Evolutionary conservation across 2,888 invertebrate species (phyloP).

Genomic region (Cantharis flavilabris): DNA sequence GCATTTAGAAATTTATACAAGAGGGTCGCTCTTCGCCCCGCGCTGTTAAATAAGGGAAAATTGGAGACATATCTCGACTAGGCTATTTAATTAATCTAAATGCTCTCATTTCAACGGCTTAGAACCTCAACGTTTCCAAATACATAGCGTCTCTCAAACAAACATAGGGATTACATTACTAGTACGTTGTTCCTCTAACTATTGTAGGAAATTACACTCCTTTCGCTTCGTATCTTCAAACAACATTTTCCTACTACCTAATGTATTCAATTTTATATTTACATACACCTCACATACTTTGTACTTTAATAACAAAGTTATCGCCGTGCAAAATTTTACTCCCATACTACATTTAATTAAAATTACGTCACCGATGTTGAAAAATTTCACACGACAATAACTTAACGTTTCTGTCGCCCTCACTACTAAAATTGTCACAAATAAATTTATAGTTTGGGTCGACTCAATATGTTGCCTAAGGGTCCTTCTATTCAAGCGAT

Average conservation of each 20-base stretch:
- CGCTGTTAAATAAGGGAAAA: slow-evolving; percentile 3
- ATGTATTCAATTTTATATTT: slow-evolving; percentile 17
- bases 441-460: background rate
- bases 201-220: slow-evolving; percentile 6
- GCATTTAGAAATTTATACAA: background rate
- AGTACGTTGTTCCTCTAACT: slow-evolving; percentile 1
- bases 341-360: background rate
- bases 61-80: slow-evolving; percentile 8
- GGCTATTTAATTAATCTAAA: slow-evolving; percentile 18
- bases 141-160: slow-evolving; percentile 15
- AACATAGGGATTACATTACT: slow-evolving; percentile 19
- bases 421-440: background rate
- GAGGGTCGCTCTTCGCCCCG: background rate
- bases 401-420: background rate
- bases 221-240: slow-evolving; percentile 8
- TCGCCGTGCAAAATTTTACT: background rate
- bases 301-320: background rate
- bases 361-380: background rate
- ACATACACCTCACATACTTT: background rate
- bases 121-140: slow-evolving; percentile 21
- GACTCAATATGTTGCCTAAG: background rate
- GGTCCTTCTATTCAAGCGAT: background rate
- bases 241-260: slow-evolving; percentile 1
- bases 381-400: background rate
- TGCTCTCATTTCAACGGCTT: slow-evolving; percentile 15